Evolutionary conservation across 1,140 invertebrate genomes (phyloP).

Genomic region (Lucilia cuprina): DNA sequence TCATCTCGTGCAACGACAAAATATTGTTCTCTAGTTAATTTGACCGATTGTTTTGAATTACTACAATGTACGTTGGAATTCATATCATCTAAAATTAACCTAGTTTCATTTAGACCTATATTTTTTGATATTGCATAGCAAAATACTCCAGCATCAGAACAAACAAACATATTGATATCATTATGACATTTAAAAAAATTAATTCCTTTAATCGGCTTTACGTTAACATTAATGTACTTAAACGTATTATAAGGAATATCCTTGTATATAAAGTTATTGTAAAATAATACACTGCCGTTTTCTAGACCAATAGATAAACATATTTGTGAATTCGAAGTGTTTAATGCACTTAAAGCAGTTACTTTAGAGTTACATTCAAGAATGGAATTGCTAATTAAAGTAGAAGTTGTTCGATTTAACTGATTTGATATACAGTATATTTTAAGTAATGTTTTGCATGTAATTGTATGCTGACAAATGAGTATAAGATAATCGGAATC

Average conservation of each 20-base stretch:
- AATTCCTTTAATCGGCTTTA: not conserved
- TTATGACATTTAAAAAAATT: not conserved
- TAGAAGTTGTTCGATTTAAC: not conserved
- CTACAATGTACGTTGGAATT: not conserved
- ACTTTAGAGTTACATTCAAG: not conserved
- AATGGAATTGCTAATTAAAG: not conserved
- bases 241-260: not conserved
- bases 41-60: not conserved
- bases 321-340: not conserved
- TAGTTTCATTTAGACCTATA: not conserved
- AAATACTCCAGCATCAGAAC: constrained; percentile 3
- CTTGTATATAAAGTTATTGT: not conserved
- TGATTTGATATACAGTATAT: not conserved
- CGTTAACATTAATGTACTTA: not conserved
- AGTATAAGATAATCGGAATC: not conserved
- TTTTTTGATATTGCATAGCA: not conserved
- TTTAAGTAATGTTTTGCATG: not conserved
- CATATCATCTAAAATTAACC: not conserved
- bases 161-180: constrained; percentile 9
- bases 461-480: not conserved
- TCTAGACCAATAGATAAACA: constrained; percentile 12
- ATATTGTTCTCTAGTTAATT: not conserved
- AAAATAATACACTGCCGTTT: not conserved
- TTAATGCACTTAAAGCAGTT: not conserved
- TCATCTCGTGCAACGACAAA: constrained; percentile 9